Conservation (phyloP, 2,113 vertebrate genomes). For the Cebidichthys violaceus region DNA sequence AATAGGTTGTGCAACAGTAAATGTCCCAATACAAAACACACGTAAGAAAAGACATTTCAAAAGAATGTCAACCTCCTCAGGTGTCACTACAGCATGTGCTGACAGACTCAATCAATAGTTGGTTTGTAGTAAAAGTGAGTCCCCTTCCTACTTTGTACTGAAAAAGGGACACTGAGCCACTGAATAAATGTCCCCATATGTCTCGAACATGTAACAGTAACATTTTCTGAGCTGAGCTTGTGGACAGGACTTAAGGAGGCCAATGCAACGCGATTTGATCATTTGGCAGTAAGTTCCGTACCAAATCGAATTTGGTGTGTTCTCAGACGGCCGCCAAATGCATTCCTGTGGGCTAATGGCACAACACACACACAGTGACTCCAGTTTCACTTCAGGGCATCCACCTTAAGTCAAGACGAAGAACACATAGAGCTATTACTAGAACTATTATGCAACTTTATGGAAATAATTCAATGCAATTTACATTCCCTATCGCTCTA, state of each 20-base stretch:
- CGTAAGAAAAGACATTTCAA: background rate
- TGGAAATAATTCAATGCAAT: background rate
- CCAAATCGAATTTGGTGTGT: constrained; percentile 31
- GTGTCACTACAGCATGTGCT: background rate
- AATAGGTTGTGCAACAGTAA: constrained; percentile 21
- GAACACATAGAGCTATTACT: background rate
- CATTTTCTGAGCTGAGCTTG: background rate
- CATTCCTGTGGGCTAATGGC: background rate
- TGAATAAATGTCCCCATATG: background rate
- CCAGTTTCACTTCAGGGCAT: background rate
- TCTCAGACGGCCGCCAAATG: constrained; percentile 13
- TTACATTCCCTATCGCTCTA: background rate
- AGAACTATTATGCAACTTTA: background rate
- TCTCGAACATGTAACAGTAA: no score
- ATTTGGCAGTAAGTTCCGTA: constrained; percentile 3
- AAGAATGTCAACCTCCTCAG: background rate
- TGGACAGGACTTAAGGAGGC: constrained; percentile 6
- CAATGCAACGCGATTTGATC: constrained; percentile 2
- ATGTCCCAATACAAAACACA: background rate
- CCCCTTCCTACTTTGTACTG: background rate
- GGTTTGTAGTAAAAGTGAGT: background rate
- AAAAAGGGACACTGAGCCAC: background rate
- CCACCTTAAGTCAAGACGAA: background rate
- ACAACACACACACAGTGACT: background rate
- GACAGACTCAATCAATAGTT: background rate